Evolutionary conservation across 2,888 invertebrate species (phyloP).

Genomic region (Cheilosia urbana): DNA sequence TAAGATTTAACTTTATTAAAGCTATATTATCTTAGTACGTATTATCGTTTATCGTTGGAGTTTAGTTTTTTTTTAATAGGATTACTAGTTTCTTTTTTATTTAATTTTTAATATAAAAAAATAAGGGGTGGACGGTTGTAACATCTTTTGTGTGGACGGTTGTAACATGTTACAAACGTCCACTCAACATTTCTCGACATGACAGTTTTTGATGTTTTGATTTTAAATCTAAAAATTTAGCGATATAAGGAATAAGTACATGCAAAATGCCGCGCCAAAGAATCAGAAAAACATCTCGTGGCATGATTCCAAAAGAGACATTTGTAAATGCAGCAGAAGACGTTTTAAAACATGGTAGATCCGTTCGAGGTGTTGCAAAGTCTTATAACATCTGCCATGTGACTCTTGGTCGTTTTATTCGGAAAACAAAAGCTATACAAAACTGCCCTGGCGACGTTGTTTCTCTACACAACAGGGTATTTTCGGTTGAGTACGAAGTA

Average conservation of each 20-base stretch:
- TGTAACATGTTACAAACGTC: too few species aligned
- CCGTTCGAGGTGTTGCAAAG: background rate
- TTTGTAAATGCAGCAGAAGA: background rate
- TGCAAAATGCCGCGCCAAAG: background rate
- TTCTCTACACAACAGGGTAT: background rate
- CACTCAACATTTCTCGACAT: too few species aligned
- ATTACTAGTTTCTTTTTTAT: too few species aligned
- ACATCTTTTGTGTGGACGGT: background rate
- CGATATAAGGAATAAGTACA: background rate
- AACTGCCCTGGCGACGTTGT: too few species aligned
- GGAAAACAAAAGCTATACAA: too few species aligned
- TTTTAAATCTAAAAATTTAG: background rate
- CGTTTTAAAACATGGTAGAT: background rate
- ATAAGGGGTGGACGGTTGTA: background rate
- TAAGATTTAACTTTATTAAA: too few species aligned
- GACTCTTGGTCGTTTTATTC: too few species aligned
- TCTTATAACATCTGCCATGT: too few species aligned
- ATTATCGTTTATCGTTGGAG: too few species aligned
- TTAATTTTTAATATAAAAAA: background rate
- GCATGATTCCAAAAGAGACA: background rate
- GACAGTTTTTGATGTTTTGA: background rate
- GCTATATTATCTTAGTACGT: too few species aligned
- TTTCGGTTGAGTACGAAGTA: background rate
- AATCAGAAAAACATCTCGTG: background rate
- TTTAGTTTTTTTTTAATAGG: too few species aligned